A percentile compares a stretch with the other conserved stretches of the same genome.
Evolutionary conservation across 2,888 invertebrate genomes (phyloP).

Genomic region (Hydroisotoma schaefferi): DNA sequence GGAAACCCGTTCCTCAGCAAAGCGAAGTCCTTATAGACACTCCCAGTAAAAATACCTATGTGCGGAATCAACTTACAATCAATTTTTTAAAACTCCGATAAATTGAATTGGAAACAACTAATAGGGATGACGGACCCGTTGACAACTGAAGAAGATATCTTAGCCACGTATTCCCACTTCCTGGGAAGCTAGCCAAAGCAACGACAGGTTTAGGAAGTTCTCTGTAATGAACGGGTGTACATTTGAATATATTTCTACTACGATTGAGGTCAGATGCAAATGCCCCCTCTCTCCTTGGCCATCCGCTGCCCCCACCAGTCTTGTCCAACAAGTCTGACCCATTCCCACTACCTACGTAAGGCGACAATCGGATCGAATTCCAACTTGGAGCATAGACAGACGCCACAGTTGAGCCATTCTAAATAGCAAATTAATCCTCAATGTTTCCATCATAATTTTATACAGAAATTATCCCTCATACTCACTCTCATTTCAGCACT

Average conservation of each 20-base stretch:
- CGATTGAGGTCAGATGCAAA: conserved; percentile 39
- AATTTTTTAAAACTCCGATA: background rate
- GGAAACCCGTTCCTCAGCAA: conserved; percentile 74
- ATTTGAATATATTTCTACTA: conserved; percentile 46
- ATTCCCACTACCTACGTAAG: conserved; percentile 1
- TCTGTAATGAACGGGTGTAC: conserved; percentile 43
- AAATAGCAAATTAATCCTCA: background rate
- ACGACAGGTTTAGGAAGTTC: conserved; percentile 57
- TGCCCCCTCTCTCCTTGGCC: conserved; percentile 31
- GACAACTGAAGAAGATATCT: conserved; percentile 73
- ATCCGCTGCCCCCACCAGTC: conserved; percentile 22
- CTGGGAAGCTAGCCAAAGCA: conserved; percentile 74
- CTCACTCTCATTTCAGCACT: too few relatives aligned
- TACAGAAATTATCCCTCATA: too few relatives aligned
- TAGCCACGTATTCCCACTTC: conserved; percentile 82
- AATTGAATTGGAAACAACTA: background rate
- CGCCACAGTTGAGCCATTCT: background rate
- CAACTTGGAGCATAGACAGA: background rate
- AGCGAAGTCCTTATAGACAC: conserved; percentile 77
- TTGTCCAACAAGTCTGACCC: conserved; percentile 28
- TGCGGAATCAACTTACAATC: background rate
- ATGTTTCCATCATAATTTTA: too few relatives aligned
- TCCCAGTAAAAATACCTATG: conserved; percentile 70
- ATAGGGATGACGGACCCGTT: conserved; percentile 59
- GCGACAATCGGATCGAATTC: background rate